These are phyloP conservation scores for Drosophila fuyamai DNA, from an alignment of 1,140 invertebrate species.

Conservation along the genomic window DNA sequence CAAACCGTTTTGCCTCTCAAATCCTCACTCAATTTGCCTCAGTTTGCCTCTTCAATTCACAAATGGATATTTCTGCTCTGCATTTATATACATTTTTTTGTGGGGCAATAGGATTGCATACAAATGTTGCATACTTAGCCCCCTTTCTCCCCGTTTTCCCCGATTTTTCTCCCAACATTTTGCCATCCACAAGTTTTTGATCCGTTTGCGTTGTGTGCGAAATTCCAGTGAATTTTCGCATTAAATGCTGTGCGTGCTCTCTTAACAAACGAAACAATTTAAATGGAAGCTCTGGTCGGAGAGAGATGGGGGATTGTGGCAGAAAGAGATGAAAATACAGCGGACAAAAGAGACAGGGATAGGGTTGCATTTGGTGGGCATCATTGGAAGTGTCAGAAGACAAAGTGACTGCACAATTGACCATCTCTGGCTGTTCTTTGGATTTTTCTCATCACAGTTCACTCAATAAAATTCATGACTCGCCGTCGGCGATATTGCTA, in stretches of 20 bases:
- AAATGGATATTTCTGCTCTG: constrained; percentile 28
- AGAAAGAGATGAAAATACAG: background rate
- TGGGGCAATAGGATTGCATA: constrained; percentile 34
- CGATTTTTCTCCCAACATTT: background rate
- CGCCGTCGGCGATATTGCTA: constrained; percentile 1
- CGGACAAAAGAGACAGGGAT: background rate
- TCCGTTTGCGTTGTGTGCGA: background rate
- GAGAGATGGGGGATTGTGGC: background rate
- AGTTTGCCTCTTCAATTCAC: constrained; percentile 17
- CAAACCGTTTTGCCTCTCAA: background rate
- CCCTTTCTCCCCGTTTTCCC: background rate
- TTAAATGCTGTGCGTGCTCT: constrained; percentile 38
- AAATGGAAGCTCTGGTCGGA: constrained; percentile 4
- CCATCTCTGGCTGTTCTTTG: constrained; percentile 15
- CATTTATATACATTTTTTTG: constrained; percentile 8
- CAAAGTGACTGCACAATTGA: constrained; percentile 38
- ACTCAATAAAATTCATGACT: constrained; percentile 51
- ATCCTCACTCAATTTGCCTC: constrained; percentile 13
- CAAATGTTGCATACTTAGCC: constrained; percentile 27
- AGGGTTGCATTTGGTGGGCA: constrained; percentile 3
- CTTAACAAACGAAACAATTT: constrained; percentile 32
- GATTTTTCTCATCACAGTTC: constrained; percentile 4
- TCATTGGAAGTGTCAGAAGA: constrained; percentile 24
- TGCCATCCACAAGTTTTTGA: constrained; percentile 6
- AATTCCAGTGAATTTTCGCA: constrained; percentile 14